Conservation (phyloP, 2,113 vertebrate genomes). For the Odocoileus hemionus region DNA sequence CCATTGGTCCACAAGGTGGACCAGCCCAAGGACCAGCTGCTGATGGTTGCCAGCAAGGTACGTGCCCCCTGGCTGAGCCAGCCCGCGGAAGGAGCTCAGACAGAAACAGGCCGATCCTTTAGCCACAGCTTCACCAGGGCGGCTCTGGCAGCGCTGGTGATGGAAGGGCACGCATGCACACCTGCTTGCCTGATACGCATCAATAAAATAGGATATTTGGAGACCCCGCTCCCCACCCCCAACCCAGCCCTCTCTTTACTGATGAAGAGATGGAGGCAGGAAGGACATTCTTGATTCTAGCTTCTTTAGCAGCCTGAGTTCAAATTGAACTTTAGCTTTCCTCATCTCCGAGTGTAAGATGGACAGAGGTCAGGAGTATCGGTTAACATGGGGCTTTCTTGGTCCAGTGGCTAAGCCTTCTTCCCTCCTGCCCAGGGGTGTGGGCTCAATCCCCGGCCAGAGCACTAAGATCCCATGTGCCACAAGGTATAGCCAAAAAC, state of each 20-base stretch:
- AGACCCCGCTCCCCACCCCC: background rate
- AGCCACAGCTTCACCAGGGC: background rate
- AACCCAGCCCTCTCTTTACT: background rate
- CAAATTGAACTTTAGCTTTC: background rate
- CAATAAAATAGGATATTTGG: background rate
- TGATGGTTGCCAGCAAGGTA: background rate
- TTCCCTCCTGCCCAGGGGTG: background rate
- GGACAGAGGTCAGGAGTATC: background rate
- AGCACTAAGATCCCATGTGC: background rate
- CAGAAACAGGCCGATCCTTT: background rate
- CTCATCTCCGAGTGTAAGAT: background rate
- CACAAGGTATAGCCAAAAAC: background rate
- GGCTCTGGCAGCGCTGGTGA: background rate
- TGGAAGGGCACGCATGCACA: background rate
- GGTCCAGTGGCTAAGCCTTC: background rate
- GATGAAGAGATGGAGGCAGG: background rate
- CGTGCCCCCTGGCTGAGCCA: accelerated
- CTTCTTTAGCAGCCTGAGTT: background rate
- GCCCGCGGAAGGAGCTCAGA: accelerated
- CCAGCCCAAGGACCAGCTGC: background rate
- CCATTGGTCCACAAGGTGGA: background rate
- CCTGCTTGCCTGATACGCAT: accelerated
- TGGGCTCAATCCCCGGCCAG: background rate
- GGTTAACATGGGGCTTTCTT: background rate
- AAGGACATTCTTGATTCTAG: background rate